Evolutionary conservation across 2,888 invertebrate species (phyloP), one percentile per base, ranked within the genome.

Genomic region (Clepsis dumicolana): DNA sequence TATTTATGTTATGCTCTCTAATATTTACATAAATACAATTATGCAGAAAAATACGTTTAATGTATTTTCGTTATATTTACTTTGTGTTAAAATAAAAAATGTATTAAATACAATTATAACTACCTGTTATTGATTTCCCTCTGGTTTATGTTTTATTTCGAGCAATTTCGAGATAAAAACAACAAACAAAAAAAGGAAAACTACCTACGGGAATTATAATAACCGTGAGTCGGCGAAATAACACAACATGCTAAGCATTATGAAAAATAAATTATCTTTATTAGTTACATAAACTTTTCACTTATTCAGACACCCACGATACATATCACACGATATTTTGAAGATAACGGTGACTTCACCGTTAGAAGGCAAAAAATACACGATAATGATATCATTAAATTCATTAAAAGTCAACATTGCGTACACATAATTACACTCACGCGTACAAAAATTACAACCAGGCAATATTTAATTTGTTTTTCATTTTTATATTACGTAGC

Each of bases 41-140:
- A 50, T 27, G 16, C 64, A 14, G 10, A 69, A 24, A 53, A 70
- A 66, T 71, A 71, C 62, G 64, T 59, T 53, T 35, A 57, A 65
- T 53, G 66, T 54, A 60, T 63, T 68, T 61, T 57, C 18, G 18
- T 35, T 52, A 52, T n/a, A 24, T n/a, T n/a, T n/a, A n/a, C n/a
- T n/a, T n/a, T n/a, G n/a, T n/a, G 18, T 24, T 24, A 10, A 1
- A 54, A 1, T 10, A n/a, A 14, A 24, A 14, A 24, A 21, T 21
- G 4, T 18, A 10, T 50, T 27, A 27, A 53, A n/a, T 16, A 38
- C 3, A 38, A 38, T 38, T 4, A 14, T 38, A 41, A 5, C 7
- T 41, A 41, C n/a, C n/a, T n/a, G n/a, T 41, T 5, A n/a, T 16
- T 41, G 41, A 16, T 7, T 41, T 41, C 16, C 5, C 14, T 38